Conservation (phyloP, 2,113 vertebrate genomes). For the Corythaeola cristata region DNA sequence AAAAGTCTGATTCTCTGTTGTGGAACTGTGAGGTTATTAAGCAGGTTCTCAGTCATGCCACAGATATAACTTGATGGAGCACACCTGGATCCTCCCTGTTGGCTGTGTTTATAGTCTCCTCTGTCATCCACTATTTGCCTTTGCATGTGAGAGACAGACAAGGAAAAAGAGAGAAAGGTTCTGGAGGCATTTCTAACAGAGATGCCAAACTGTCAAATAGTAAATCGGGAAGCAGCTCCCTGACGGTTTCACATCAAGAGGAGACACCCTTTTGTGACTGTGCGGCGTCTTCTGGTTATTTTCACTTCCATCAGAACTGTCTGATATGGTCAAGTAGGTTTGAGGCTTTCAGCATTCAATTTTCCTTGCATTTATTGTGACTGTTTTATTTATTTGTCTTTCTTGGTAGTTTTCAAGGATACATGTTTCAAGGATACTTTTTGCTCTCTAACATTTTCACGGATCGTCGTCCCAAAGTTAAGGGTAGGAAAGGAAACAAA, state of each 20-base stretch:
- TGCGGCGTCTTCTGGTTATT: not conserved
- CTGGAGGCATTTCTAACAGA: slow-evolving; percentile 46
- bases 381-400: slow-evolving; percentile 52
- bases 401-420: slow-evolving; percentile 19
- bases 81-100: slow-evolving; percentile 36
- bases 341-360: slow-evolving; percentile 50
- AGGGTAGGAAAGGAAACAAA: not conserved
- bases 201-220: slow-evolving; percentile 64
- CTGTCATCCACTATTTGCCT: slow-evolving; percentile 54
- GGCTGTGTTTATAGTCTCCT: slow-evolving; percentile 48
- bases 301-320: slow-evolving; percentile 51
- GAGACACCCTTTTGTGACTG: slow-evolving; percentile 50
- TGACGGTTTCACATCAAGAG: slow-evolving; percentile 35
- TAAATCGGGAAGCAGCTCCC: slow-evolving; percentile 32
- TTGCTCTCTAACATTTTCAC: not conserved
- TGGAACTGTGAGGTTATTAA: slow-evolving; percentile 14
- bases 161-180: slow-evolving; percentile 26
- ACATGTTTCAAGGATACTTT: slow-evolving; percentile 9
- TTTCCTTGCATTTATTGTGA: slow-evolving; percentile 35
- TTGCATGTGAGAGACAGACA: slow-evolving; percentile 29
- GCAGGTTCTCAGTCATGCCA: not conserved
- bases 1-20: not conserved
- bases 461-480: not conserved
- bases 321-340: slow-evolving; percentile 50
- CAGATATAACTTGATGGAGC: slow-evolving; percentile 3